Percentiles rank a stretch among this genome's conserved stretches.
Evolutionary conservation across 92 coral and sea anemone species (phyloP).

Genomic region (Phenganax stokvisi): DNA sequence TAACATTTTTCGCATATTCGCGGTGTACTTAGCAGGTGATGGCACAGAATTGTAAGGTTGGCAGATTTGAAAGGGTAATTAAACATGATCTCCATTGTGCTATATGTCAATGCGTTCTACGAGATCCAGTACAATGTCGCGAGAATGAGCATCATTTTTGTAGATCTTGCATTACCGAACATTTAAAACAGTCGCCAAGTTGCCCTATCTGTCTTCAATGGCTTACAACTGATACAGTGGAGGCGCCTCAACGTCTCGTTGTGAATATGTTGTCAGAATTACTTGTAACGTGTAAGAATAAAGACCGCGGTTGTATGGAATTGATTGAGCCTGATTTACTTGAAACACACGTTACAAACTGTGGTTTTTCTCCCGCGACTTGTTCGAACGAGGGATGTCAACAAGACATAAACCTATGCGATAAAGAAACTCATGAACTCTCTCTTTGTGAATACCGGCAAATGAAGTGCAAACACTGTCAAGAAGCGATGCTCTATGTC

Average conservation of each 20-base stretch:
- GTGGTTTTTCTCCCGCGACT: conserved; percentile 2
- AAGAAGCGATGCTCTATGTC: neutral
- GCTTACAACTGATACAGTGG: neutral
- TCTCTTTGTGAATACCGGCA: neutral
- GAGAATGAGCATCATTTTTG: conserved; percentile 30
- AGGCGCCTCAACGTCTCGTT: neutral
- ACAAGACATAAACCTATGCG: neutral
- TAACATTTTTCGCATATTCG: too few relatives aligned
- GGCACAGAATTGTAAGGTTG: conserved; percentile 5
- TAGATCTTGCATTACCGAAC: conserved; percentile 4
- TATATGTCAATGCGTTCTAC: conserved; percentile 15
- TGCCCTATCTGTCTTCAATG: neutral
- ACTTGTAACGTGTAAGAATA: conserved; percentile 6
- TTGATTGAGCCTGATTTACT: neutral
- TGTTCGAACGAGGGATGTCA: conserved; percentile 20
- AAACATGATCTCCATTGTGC: conserved; percentile 19
- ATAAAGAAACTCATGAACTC: neutral
- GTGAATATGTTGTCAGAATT: neutral
- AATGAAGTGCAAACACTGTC: conserved; percentile 8
- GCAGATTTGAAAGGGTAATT: conserved; percentile 9
- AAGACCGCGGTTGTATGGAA: neutral
- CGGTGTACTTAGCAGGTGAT: neutral
- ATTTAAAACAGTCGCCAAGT: neutral
- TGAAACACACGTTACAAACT: neutral
- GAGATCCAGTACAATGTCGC: conserved; percentile 12